Base-by-base conservation (phyloP, 2,888 invertebrate genomes). In the Ichneumoninae sp. region DNA sequence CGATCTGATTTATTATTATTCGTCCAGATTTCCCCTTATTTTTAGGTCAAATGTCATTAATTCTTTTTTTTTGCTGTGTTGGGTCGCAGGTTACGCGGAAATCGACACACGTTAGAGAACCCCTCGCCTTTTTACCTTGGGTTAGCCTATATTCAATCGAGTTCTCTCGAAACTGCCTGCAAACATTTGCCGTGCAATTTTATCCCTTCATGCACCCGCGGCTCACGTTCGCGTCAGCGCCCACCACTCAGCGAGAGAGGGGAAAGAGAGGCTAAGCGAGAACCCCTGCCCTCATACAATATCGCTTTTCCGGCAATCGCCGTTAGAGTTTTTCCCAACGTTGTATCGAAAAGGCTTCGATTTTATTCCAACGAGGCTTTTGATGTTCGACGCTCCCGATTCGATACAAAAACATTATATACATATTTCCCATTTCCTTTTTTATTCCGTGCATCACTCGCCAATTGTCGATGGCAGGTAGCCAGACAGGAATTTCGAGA, bases 331-430 rank as follows among this genome's bases (percentile, higher is more conserved):
- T 77, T 57, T 26, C 13, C 57, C 57, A 57, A 10, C 26, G 57
- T 57, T 26, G 57, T 57, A 57, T 22, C 54, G 71, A 60, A n/a
- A 76, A 40, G 33, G 44, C 57, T 26, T 66, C 22, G 30, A 13
- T 7, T n/a, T 57, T 52, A 44, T 77, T 77, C 70, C 70, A 26
- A 19, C 2, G 30, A 63, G n/a, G 69, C 63, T 69, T 83, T 79
- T 83, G 74, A 79, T 60, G 60, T 78, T 69, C 22, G 44, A 40
- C 60, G 30, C 22, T 69, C 44, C 19, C 19, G 30, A 52, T 63
- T n/a, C 40, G 54, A 74, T 69, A 68, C 10, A 74, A 75, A 83
- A 69, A 74, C 69, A 36, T 78, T 63, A 79, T 78, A 78, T 78
- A 57, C 68, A n/a, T 70, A 16, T 47, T 47, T 16, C 5, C 3